Base-by-base conservation (phyloP, 2,888 invertebrate genomes). In the Coelopa pilipes region DNA sequence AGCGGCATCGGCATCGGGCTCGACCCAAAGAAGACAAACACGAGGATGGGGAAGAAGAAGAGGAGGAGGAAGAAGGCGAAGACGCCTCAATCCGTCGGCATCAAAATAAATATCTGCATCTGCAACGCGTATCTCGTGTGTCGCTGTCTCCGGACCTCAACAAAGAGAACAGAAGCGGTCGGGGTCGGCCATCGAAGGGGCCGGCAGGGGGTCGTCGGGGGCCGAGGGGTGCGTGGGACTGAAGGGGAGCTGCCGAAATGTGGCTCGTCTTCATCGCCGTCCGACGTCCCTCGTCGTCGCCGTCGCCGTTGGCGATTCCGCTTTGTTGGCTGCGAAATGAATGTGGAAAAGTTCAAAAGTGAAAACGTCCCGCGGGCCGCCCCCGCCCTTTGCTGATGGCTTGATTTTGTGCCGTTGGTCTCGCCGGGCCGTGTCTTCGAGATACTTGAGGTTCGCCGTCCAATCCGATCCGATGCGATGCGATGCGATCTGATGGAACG, bases 271-370 rank as follows among this genome's bases (percentile, higher is more conserved):
- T n/a, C 53, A 34, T 34, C 34, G 2, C 4, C 34, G 7, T 34
- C 34, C 4, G 34, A 7, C 34, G 34, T 45, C 50, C 34, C 7
- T 34, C 34, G 7, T 34, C 34, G 7, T 34, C 34, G 34, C 7
- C 34, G 34, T 34, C 34, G 34, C 7, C 34, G 49, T 17, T 15
- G 24, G 24, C 59, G 67, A 67, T 65, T 72, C 12, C 34, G 72
- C 49, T n/a, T 72, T 68, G 68, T 53, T 34, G 13, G 53, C 10
- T 60, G 62, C 62, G 62, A 69, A 63, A 63, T 70, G 55, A 73
- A 69, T 68, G 73, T 24, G 45, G 55, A 73, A 60, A 69, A 69
- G 73, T 73, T 73, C 73, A 73, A 69, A 62, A 47, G 65, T 46
- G 63, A n/a, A 71, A 71, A 1, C 46, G n/a, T 55, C 46, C 59